Percentiles rank a stretch among this genome's conserved stretches.
Conservation (phyloP, 2,888 invertebrate species). For the Acanthococcus lagerstroemiae region DNA sequence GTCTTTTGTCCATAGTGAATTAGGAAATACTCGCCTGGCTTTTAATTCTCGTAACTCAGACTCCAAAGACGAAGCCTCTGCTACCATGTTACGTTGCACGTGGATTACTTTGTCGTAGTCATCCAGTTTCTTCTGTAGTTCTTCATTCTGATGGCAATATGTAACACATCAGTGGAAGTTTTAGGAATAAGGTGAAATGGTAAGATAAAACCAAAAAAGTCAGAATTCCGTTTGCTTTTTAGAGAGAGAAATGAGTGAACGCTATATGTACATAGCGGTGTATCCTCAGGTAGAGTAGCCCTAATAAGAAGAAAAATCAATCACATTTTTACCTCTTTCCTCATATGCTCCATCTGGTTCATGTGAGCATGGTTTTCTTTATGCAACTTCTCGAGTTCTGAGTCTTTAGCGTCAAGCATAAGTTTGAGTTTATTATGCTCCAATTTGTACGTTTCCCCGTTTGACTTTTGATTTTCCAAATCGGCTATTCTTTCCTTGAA, state of each 20-base stretch:
- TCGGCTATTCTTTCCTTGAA: conserved; percentile 46
- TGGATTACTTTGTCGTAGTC: conserved; percentile 77
- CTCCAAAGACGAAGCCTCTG: conserved; percentile 64
- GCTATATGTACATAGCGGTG: too few relatives aligned
- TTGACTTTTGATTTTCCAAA: conserved; percentile 39
- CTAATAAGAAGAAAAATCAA: too few relatives aligned
- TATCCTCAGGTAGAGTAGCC: too few relatives aligned
- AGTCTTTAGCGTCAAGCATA: conserved; percentile 61
- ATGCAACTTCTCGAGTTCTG: conserved; percentile 58
- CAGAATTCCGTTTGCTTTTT: too few relatives aligned
- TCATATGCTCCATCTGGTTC: conserved; percentile 62
- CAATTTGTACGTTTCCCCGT: conserved; percentile 47
- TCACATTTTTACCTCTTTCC: conserved; percentile 48
- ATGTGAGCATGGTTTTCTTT: conserved; percentile 56
- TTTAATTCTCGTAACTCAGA: conserved; percentile 62
- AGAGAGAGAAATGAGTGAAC: too few relatives aligned
- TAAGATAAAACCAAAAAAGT: too few relatives aligned
- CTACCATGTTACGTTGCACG: conserved; percentile 65
- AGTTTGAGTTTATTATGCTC: conserved; percentile 60
- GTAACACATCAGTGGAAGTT: too few relatives aligned
- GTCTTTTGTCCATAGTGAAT: background rate
- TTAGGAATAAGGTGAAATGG: too few relatives aligned
- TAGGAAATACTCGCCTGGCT: conserved; percentile 44
- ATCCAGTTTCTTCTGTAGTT: conserved; percentile 64
- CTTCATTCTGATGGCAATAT: too few relatives aligned